These are phyloP conservation scores for Proteles cristata DNA, from an alignment of 2,113 vertebrate genomes.

Conservation along the genomic window DNA sequence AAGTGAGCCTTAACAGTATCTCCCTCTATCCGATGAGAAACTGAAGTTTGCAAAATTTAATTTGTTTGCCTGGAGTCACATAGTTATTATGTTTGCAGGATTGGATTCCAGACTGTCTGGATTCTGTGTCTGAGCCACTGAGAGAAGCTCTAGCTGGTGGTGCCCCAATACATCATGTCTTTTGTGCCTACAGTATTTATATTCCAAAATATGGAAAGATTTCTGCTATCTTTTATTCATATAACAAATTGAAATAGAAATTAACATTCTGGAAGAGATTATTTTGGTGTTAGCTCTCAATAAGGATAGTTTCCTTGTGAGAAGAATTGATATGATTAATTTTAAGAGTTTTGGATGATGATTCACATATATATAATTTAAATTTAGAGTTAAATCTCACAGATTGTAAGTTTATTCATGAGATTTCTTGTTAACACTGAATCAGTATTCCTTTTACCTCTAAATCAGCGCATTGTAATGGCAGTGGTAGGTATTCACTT, in stretches of 20 bases:
- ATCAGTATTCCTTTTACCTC: slow-evolving; percentile 30
- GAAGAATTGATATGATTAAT: slow-evolving; percentile 48
- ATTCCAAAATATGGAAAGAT: slow-evolving; percentile 19
- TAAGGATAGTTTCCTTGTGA: slow-evolving; percentile 39
- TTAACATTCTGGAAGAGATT: slow-evolving; percentile 36
- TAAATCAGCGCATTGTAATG: slow-evolving; percentile 32
- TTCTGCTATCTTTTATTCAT: not conserved
- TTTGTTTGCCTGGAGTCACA: not conserved
- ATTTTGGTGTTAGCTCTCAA: slow-evolving; percentile 7
- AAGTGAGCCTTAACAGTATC: not conserved
- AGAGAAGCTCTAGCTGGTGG: not conserved
- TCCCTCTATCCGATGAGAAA: not conserved
- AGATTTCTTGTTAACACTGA: slow-evolving; percentile 57
- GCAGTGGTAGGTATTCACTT: slow-evolving; percentile 45
- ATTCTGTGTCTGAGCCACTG: not conserved
- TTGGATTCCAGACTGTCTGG: not conserved
- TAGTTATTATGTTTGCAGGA: not conserved
- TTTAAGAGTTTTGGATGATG: slow-evolving; percentile 45
- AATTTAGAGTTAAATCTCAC: slow-evolving; percentile 42
- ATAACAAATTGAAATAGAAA: slow-evolving; percentile 46
- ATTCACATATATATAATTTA: slow-evolving; percentile 65
- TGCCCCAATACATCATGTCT: not conserved
- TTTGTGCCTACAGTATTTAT: not conserved
- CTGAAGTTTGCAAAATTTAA: not conserved
- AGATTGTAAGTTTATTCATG: slow-evolving; percentile 52